phyloP scores from a whole-genome alignment of 2,888 invertebrate species.

The Drosophila neonasuta region DNA sequence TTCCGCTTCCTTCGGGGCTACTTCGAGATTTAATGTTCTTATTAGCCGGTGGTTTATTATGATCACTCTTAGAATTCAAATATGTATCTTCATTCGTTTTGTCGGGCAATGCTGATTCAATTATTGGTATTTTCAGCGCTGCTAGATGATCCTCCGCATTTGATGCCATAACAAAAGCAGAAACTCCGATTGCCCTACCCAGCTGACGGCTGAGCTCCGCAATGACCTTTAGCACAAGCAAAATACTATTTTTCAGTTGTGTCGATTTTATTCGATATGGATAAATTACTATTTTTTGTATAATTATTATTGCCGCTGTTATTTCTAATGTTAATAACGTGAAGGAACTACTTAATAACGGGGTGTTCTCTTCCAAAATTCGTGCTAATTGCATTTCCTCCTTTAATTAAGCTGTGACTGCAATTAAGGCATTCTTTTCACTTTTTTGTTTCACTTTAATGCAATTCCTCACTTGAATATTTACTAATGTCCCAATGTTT shows the following conservation, averaged over 20 bases:
- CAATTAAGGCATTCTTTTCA: neutral
- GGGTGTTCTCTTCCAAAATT: conserved; percentile 31
- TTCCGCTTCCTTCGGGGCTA: conserved; percentile 2
- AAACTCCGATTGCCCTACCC: conserved; percentile 6
- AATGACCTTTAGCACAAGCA: conserved; percentile 2
- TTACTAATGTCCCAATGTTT: neutral
- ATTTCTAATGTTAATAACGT: conserved; percentile 40
- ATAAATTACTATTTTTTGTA: conserved; percentile 15
- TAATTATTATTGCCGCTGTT: conserved; percentile 35
- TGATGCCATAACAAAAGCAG: conserved; percentile 53
- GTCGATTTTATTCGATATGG: conserved; percentile 1
- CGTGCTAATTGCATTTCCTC: conserved; percentile 63
- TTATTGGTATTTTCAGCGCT: conserved; percentile 7
- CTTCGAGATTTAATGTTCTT: conserved; percentile 29
- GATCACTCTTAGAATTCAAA: conserved; percentile 3
- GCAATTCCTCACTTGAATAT: neutral
- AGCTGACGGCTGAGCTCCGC: conserved; percentile 4
- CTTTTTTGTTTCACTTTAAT: neutral
- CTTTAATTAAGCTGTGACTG: conserved; percentile 15
- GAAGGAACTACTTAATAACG: conserved; percentile 68
- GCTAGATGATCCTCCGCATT: conserved; percentile 34
- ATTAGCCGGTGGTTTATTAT: conserved; percentile 16
- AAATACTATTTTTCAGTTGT: conserved; percentile 4
- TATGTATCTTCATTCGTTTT: conserved; percentile 7
- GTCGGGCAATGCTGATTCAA: conserved; percentile 13